Conservation (phyloP, 64 coral and sea anemone genomes). For the Platygyra sinensis region DNA sequence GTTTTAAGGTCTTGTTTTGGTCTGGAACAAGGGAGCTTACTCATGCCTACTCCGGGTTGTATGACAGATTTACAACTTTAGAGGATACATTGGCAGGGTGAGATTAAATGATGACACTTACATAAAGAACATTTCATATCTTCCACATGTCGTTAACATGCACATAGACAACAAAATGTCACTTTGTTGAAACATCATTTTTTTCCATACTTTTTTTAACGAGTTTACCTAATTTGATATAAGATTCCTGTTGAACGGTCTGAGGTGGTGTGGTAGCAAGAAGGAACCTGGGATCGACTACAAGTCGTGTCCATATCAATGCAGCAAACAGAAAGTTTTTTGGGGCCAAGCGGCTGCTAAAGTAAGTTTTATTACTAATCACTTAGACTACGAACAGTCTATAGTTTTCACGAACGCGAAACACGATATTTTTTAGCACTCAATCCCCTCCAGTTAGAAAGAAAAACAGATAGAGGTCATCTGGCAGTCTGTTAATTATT, state of each 20-base stretch:
- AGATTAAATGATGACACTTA: background rate
- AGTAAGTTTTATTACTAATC: slow-evolving; percentile 9
- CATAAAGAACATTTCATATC: too few species aligned
- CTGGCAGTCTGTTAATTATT: too few species aligned
- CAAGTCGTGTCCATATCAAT: slow-evolving; percentile 89
- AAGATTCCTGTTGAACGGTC: slow-evolving; percentile 77
- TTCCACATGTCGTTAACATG: too few species aligned
- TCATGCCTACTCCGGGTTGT: slow-evolving; percentile 81
- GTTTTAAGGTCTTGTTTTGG: slow-evolving; percentile 86
- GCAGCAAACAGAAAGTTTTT: slow-evolving; percentile 86
- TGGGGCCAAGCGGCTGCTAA: slow-evolving; percentile 93
- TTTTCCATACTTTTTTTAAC: background rate
- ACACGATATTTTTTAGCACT: background rate
- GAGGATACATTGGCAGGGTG: slow-evolving; percentile 98
- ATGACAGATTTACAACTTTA: slow-evolving; percentile 78
- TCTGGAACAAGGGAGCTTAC: slow-evolving; percentile 90
- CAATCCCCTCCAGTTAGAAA: background rate
- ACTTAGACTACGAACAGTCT: background rate
- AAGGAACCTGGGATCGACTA: slow-evolving; percentile 75
- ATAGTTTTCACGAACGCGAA: background rate
- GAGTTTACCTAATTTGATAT: background rate
- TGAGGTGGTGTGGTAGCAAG: slow-evolving; percentile 90
- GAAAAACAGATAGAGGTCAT: too few species aligned
- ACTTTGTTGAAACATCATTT: background rate
- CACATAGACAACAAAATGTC: too few species aligned